A percentile compares a stretch with the other conserved stretches of the same genome.
phyloP scores from a whole-genome alignment of 2,113 vertebrate genomes.

The Meles meles region DNA sequence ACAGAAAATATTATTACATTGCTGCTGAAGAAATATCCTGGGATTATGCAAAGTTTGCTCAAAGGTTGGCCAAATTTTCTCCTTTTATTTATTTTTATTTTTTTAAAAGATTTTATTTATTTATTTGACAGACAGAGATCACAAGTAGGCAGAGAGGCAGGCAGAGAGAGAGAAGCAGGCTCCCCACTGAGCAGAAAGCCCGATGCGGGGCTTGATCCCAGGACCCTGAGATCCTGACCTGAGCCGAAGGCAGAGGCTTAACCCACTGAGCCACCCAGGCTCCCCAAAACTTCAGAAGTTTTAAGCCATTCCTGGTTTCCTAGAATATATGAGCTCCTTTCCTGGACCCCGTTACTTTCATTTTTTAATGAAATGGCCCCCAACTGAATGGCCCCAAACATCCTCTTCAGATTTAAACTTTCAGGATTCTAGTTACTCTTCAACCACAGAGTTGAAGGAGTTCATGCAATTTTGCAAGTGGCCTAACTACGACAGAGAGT shows the following conservation, averaged over 20 bases:
- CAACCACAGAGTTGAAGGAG: background rate
- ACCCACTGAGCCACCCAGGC: too few relatives aligned
- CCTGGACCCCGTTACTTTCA: background rate
- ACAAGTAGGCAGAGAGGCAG: too few relatives aligned
- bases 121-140: too few relatives aligned
- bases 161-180: too few relatives aligned
- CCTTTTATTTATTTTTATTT: too few relatives aligned
- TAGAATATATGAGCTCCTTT: background rate
- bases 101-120: too few relatives aligned
- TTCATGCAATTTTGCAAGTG: background rate
- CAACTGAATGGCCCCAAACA: background rate
- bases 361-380: background rate
- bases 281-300: background rate
- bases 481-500: background rate
- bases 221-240: too few relatives aligned
- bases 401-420: background rate
- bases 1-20: slow-evolving; percentile 89
- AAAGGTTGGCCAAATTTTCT: slow-evolving; percentile 77
- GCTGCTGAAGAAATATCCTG: slow-evolving; percentile 92
- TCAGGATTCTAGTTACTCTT: background rate
- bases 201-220: too few relatives aligned
- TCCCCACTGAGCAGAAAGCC: too few relatives aligned
- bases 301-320: background rate
- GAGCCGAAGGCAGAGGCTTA: too few relatives aligned
- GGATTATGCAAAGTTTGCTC: slow-evolving; percentile 88